Evolutionary conservation across 2,888 invertebrate genomes (phyloP), one percentile per base, ranked within the genome.

Genomic region (Melanargia galathea): DNA sequence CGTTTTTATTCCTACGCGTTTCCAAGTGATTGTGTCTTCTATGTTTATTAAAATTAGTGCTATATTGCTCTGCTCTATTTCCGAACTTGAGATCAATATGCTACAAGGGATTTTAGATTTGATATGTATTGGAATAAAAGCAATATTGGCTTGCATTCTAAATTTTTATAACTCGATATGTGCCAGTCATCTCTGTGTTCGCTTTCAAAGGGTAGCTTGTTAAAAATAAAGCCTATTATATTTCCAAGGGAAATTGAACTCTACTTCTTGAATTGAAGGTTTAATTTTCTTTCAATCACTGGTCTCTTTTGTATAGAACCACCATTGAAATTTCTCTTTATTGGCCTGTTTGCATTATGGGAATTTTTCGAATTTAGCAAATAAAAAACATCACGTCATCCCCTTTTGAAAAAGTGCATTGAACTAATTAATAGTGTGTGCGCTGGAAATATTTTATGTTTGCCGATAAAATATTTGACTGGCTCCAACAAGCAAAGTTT

Each of bases 191-290:
- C 64, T 65, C 60, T 66, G 56, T 60, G 59, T 64, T 67, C 62
- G 59, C 62, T 69, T 63, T 65, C 56, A 68, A 64, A 68, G 69
- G 69, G 69, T 68, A 66, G 68, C 64, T 70, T 63, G 64, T 70
- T 70, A 65, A 61, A 59, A 62, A 62, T 67, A 62, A 64, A 64
- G 59, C 55, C 59, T 38, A 38, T 20, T 60, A 43, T 11, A 38
- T 35, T 20, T 7, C 10, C 22, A 57, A 46, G 38, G 7, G n/a
- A 64, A 54, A 45, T 26, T 46, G 22, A 33, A 60, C 20, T 24
- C 35, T 52, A 54, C 48, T 8, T 6, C 7, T 11, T n/a, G 2
- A 0, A 4, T 0, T 18, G 8, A 26, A 57, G 18, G 35, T 46
- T 30, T 18, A 57, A 20, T 38, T 52, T 61, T 18, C 16, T 62